Conservation (phyloP, 2,888 invertebrate species). For the Tenodera sinensis region DNA sequence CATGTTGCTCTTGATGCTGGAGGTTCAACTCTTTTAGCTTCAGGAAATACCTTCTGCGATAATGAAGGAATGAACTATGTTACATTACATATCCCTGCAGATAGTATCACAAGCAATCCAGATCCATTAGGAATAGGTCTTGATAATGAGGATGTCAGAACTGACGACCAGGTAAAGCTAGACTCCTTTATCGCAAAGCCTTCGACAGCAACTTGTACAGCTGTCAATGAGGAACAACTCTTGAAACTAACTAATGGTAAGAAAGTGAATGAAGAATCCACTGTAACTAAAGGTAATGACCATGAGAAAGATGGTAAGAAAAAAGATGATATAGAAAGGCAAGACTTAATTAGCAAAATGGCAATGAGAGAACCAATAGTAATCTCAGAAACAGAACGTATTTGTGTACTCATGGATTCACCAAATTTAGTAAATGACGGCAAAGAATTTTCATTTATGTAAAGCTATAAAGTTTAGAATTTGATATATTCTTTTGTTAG, state of each 20-base stretch:
- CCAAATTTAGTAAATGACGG: not conserved
- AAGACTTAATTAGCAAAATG: not conserved
- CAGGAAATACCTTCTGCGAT: constrained; percentile 6
- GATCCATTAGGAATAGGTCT: not conserved
- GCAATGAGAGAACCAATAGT: constrained; percentile 12
- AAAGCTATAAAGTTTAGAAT: not conserved
- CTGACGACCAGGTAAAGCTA: not conserved
- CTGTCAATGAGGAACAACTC: not conserved
- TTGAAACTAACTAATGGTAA: not conserved
- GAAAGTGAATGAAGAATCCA: not conserved
- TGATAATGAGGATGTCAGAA: not conserved
- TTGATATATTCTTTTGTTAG: not conserved
- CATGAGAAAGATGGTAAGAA: not conserved
- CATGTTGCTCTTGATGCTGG: constrained; percentile 1
- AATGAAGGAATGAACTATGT: constrained; percentile 2
- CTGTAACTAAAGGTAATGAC: not conserved
- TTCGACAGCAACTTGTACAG: not conserved
- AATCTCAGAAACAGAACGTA: constrained; percentile 14
- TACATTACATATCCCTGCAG: constrained; percentile 1
- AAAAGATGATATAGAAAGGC: constrained; percentile 5
- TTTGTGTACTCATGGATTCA: constrained; percentile 14
- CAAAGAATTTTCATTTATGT: not conserved
- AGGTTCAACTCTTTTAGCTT: not conserved
- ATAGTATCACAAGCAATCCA: not conserved
- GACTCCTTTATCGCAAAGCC: not conserved